Conservation (phyloP, 1,140 invertebrate genomes). For the Zaprionus vittiger region DNA sequence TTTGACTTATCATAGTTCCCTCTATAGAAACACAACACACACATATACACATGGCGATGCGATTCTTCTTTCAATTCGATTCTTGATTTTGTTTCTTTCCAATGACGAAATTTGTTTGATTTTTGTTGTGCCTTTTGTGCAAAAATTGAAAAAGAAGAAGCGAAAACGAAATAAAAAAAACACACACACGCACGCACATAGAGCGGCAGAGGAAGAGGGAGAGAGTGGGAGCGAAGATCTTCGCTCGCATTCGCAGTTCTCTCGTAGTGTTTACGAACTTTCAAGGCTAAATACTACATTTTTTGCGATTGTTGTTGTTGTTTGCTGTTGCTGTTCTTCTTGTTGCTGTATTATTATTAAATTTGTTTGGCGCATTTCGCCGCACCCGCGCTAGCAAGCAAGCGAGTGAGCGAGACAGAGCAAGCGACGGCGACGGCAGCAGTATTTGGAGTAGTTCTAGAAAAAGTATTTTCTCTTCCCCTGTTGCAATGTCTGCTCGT, state of each 20-base stretch:
- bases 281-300: slow-evolving; percentile 81
- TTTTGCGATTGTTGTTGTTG: slow-evolving; percentile 46
- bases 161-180: slow-evolving; percentile 29
- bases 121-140: slow-evolving; percentile 33
- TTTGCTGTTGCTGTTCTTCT: slow-evolving; percentile 23
- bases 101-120: slow-evolving; percentile 38
- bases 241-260: slow-evolving; percentile 36
- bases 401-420: not conserved
- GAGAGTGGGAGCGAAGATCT: slow-evolving; percentile 44
- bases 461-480: slow-evolving; percentile 44
- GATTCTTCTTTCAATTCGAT: slow-evolving; percentile 4
- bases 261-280: slow-evolving; percentile 78
- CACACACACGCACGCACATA: not conserved
- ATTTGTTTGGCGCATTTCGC: slow-evolving; percentile 75
- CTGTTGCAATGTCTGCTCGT: slow-evolving; percentile 42
- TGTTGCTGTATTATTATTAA: slow-evolving; percentile 72
- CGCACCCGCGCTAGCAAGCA: not conserved
- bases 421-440: slow-evolving; percentile 8
- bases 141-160: slow-evolving; percentile 5
- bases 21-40: not conserved
- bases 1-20: slow-evolving; percentile 1
- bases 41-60: not conserved
- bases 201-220: not conserved
- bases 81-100: slow-evolving; percentile 32
- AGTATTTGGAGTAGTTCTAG: slow-evolving; percentile 76